Percentiles rank a stretch among this genome's conserved stretches.
These are phyloP conservation scores for Apostichopus leukothele DNA, from an alignment of 53 echinoderm and acorn worm genomes.

Conservation along the genomic window DNA sequence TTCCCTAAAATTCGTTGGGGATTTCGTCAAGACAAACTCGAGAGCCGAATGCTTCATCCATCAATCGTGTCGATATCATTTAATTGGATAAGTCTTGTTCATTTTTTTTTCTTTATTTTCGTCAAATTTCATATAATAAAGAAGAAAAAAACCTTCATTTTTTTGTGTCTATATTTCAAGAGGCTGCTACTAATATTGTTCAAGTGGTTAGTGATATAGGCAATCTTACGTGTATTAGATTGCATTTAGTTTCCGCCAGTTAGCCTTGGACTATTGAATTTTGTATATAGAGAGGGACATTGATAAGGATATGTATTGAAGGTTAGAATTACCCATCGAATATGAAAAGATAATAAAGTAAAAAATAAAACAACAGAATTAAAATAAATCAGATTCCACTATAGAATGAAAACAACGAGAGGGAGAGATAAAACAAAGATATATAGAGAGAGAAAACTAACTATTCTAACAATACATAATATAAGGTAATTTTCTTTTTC, in stretches of 20 bases:
- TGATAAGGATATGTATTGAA: too few relatives aligned
- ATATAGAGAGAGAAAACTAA: too few relatives aligned
- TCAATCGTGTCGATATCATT: not conserved
- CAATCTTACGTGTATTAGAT: not conserved
- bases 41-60: too few relatives aligned
- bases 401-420: too few relatives aligned
- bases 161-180: not conserved
- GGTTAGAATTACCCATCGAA: not conserved
- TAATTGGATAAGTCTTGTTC: not conserved
- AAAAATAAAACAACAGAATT: too few relatives aligned
- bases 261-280: slow-evolving; percentile 24
- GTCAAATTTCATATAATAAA: not conserved
- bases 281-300: not conserved
- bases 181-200: not conserved
- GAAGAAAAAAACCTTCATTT: not conserved
- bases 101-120: not conserved
- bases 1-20: too few relatives aligned
- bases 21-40: too few relatives aligned
- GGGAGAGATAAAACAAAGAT: too few relatives aligned
- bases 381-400: too few relatives aligned
- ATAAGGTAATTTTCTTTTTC: not conserved
- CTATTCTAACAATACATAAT: too few relatives aligned
- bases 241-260: not conserved
- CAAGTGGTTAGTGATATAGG: slow-evolving; percentile 2
- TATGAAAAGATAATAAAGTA: not conserved